Evolutionary conservation across 2,797 vertebrate genomes (phyloP), one percentile per base, ranked within the genome.

Genomic region (Epinephelus malabaricus): DNA sequence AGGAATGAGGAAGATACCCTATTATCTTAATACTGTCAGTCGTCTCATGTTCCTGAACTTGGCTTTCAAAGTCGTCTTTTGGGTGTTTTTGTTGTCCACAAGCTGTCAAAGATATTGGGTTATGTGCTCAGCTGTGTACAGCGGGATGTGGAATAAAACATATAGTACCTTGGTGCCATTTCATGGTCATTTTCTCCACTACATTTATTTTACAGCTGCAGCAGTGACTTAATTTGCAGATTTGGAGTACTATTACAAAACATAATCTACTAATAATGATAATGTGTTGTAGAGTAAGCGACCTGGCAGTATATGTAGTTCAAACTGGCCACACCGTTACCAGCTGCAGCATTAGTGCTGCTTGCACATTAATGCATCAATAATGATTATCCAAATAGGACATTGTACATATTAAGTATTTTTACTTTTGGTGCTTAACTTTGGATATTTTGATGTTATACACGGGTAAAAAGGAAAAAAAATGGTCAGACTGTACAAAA

Each of bases 1-100:
- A 86, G 81, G 60, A 86, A 82, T 82, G 56, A 78, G 66, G 84
- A 73, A 55, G 65, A 78, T 56, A 75, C 54, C 60, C 70, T 87
- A 23, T 88, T 73, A 86, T 79, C 70, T 77, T 73, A 68, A 86
- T 69, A 58, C 63, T 66, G 34, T 56, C 51, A 70, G 72, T 69
- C 58, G 45, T 65, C 71, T 81, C 10, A 71, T 83, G 71, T 82
- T 62, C 51, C 63, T 53, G 23, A 43, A 17, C 59, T 80, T 49
- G 60, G 47, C 61, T 65, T 71, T 78, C 65, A 73, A 49, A 72
- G 69, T 58, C 55, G 25, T 76, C 54, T 58, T 72, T 79, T 59
- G 61, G 46, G 3, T 25, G 34, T 58, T 70, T 65, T 69, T 82
- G 63, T 61, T 66, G 25, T 67, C 21, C 59, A 38, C 54, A 50